These are phyloP conservation scores for Periparus ater DNA, from an alignment of 2,797 vertebrate genomes.

Conservation along the genomic window DNA sequence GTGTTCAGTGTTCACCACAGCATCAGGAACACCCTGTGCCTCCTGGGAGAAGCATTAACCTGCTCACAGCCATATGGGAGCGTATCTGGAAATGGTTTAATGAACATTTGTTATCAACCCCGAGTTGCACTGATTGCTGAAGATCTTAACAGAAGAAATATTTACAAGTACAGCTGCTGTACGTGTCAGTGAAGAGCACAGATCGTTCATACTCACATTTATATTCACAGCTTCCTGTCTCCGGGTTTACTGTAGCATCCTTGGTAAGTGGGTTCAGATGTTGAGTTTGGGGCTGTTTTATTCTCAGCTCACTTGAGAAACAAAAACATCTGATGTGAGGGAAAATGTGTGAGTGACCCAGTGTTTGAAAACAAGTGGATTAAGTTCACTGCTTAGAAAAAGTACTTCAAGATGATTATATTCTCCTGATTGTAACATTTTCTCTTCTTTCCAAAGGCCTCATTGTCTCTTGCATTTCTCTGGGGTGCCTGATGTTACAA, in stretches of 20 bases:
- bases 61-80: rapidly evolving
- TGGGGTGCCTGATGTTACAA: background rate
- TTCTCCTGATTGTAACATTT: background rate
- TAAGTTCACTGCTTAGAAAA: background rate
- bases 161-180: background rate
- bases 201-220: background rate
- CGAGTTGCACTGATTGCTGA: rapidly evolving
- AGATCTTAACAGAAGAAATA: background rate
- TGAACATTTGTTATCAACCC: background rate
- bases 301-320: background rate
- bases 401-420: background rate
- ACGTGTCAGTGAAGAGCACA: background rate
- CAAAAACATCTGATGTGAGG: background rate
- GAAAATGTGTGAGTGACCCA: background rate
- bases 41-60: rapidly evolving
- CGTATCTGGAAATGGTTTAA: background rate
- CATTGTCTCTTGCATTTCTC: background rate
- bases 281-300: background rate
- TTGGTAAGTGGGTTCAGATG: background rate
- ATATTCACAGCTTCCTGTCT: background rate
- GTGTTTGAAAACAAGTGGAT: background rate
- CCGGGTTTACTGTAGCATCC: background rate
- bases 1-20: rapidly evolving
- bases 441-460: background rate
- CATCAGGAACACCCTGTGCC: rapidly evolving